Evolutionary conservation across 2,113 vertebrate species (phyloP).

Genomic region (Nyctibius bracteatus): DNA sequence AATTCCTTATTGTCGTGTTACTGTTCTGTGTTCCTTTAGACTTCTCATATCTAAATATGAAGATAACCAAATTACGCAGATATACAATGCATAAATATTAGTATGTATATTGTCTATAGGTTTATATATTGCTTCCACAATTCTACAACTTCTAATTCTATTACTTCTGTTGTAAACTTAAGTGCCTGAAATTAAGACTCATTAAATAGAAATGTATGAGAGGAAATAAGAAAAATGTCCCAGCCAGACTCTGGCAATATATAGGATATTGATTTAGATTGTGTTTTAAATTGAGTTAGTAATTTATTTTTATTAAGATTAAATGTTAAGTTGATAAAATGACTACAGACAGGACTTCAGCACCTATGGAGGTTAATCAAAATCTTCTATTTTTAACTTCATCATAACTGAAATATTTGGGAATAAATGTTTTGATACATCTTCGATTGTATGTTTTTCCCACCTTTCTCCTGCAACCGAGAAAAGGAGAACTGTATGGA

Average conservation of each 20-base stretch:
- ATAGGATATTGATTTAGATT: not conserved
- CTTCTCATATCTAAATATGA: not conserved
- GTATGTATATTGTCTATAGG: not conserved
- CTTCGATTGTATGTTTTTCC: not conserved
- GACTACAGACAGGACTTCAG: not conserved
- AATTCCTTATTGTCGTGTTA: not conserved
- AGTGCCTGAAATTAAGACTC: not conserved
- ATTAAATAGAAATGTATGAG: not conserved
- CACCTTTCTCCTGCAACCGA: not conserved
- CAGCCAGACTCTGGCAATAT: not conserved
- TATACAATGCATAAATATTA: not conserved
- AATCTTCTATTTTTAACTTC: not conserved
- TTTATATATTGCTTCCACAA: not conserved
- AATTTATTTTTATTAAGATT: not conserved
- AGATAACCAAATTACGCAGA: not conserved
- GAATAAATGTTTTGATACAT: not conserved
- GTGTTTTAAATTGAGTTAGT: not conserved
- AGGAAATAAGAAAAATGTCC: not conserved
- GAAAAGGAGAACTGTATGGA: not conserved
- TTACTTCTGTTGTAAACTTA: not conserved
- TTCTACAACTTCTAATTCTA: not conserved
- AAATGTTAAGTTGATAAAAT: not conserved
- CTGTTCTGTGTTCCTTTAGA: not conserved
- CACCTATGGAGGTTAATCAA: not conserved
- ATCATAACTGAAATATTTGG: not conserved